Percentiles rank a stretch among this genome's conserved stretches.
These are phyloP conservation scores for Polyodon spathula DNA, from an alignment of 2,113 vertebrate genomes.

Conservation along the genomic window DNA sequence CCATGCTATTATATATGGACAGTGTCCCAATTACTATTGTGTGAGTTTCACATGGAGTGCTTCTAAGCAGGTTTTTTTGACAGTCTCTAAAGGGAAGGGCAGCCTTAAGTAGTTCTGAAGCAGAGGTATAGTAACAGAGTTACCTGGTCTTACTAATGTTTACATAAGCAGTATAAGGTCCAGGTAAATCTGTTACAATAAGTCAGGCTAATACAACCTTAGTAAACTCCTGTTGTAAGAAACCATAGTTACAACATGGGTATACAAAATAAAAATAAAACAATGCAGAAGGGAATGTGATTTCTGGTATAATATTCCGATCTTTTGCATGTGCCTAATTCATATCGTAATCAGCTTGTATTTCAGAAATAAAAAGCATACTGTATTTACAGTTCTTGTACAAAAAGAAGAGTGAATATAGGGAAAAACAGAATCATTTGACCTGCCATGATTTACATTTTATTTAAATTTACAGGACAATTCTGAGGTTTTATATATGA, in stretches of 20 bases:
- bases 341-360: not conserved
- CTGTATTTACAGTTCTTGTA: no score
- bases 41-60: not conserved
- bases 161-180: no score
- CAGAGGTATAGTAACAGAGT: no score
- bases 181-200: no score
- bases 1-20: not conserved
- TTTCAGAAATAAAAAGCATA: not conserved
- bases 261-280: not conserved
- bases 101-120: not conserved
- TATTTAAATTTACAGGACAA: constrained; percentile 38
- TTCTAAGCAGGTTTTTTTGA: not conserved
- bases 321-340: not conserved
- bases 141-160: no score
- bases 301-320: not conserved
- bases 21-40: not conserved
- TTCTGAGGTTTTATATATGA: constrained; percentile 54
- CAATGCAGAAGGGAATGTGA: no score
- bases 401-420: no score
- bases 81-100: not conserved
- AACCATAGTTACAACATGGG: not conserved
- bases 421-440: not conserved
- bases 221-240: no score
- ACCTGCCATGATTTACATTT: no score
- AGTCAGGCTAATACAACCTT: no score